Conservation (phyloP, 64 coral and sea anemone species). For the Stichodactyla mertensii region DNA sequence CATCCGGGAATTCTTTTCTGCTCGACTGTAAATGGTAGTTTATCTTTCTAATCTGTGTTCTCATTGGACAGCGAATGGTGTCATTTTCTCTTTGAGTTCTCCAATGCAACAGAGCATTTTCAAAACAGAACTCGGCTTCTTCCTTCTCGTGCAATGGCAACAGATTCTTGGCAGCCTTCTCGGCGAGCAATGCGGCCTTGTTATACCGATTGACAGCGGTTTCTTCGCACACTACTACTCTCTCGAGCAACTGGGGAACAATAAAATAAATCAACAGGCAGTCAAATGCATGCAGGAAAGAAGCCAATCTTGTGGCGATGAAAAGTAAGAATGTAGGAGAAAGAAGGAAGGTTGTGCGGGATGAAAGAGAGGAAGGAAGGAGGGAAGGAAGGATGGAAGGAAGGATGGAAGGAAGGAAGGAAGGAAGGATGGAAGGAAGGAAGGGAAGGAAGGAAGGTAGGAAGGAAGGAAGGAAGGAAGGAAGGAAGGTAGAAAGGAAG, state of each 20-base stretch:
- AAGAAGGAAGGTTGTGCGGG: too few species aligned
- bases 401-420: background rate
- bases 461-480: background rate
- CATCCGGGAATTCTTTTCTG: conserved; percentile 30
- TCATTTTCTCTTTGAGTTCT: conserved; percentile 6
- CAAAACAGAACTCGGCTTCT: conserved; percentile 11
- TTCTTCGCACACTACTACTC: conserved; percentile 28
- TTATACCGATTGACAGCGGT: conserved; percentile 59
- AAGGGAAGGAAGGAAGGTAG: background rate
- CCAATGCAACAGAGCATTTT: conserved; percentile 14
- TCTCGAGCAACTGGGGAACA: conserved; percentile 10
- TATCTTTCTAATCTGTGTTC: conserved; percentile 31
- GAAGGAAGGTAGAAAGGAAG: background rate
- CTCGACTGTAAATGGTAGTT: conserved; percentile 20
- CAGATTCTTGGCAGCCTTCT: conserved; percentile 7
- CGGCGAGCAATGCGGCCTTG: conserved; percentile 30
- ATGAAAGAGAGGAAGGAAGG: background rate
- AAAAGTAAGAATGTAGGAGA: too few species aligned
- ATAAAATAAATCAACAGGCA: background rate
- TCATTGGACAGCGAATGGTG: conserved; percentile 11
- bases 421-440: background rate
- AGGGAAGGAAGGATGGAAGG: background rate
- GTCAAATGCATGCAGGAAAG: background rate
- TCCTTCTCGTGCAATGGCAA: background rate
- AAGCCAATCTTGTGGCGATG: too few species aligned